Evolutionary conservation across 2,797 vertebrate species (phyloP).

Genomic region (Melanotaenia maccullochi): DNA sequence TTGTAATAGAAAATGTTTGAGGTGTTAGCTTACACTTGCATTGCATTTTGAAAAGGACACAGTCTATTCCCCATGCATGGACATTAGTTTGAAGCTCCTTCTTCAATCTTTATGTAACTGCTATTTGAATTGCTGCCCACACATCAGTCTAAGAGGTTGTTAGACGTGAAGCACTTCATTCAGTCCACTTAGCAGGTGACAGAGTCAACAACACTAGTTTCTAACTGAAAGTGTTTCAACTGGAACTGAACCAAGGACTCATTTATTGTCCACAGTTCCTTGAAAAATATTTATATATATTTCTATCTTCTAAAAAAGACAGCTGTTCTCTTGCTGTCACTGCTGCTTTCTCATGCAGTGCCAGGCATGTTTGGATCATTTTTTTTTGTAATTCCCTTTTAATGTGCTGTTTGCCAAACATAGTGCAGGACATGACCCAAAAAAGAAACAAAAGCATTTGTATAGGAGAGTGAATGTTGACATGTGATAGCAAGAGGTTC

Average conservation of each 20-base stretch:
- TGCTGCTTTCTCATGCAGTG: constrained; percentile 1
- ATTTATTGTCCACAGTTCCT: not conserved
- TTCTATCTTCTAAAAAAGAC: not conserved
- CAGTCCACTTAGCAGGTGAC: not conserved
- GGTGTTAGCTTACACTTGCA: not conserved
- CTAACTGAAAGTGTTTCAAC: not conserved
- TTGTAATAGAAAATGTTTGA: not conserved
- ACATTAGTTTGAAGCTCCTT: not conserved
- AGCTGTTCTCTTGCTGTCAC: not conserved
- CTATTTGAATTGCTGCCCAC: not conserved
- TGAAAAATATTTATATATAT: not conserved
- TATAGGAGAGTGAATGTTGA: constrained; percentile 21
- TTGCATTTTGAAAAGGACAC: not conserved
- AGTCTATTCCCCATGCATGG: too few species aligned
- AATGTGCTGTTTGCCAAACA: constrained; percentile 6
- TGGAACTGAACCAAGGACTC: not conserved
- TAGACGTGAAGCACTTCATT: not conserved
- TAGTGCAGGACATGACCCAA: constrained; percentile 8
- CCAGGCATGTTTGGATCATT: not conserved
- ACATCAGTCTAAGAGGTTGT: not conserved
- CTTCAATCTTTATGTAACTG: not conserved
- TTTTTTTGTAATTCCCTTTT: not conserved
- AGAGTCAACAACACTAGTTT: constrained; percentile 20
- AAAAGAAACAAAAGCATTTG: constrained; percentile 20
- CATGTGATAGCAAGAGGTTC: constrained; percentile 10